Evolutionary conservation across 2,888 invertebrate species (phyloP), one percentile per base, ranked within the genome.

Genomic region (Agrotis exclamationis): DNA sequence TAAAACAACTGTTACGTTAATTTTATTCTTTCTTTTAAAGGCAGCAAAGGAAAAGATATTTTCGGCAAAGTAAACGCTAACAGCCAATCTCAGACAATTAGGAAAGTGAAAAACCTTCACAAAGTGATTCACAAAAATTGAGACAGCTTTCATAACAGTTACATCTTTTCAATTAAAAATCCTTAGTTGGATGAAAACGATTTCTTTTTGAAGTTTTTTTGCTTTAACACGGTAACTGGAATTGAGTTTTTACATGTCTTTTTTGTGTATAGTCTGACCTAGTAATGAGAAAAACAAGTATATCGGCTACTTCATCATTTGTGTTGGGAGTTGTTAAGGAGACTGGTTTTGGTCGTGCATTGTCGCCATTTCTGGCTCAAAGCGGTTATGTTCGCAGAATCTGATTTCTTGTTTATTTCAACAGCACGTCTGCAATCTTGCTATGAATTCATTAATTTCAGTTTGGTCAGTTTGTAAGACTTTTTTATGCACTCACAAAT

Each of bases 111-210:
- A 51, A 63, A 81, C 76, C 53, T 76, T 76, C n/a, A 33, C 20
- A 39, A 76, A 74, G 62, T 66, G 54, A 71, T 74, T 59, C 22
- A 58, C 24, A 60, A 67, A 74, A 63, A 63, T 63, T 67, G 62
- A 22, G 56, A 68, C 50, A 45, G 47, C 68, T 72, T 69, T 64
- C 58, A 47, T 69, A 72, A 63, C 56, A 53, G 68, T 67, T 63
- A 69, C 59, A 59, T 66, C 56, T 68, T 71, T 71, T 70, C 45
- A 65, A 76, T 79, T 83, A 72, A 80, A 74, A 65, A 63, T 67
- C 72, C 62, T 56, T 62, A 60, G 48, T 68, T 59, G 18, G 70
- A 78, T 77, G 53, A 71, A 78, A 80, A 75, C 48, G 73, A 74
- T 83, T 78, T 54, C 28, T 66, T 72, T 72, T 71, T 57, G 3